These are phyloP conservation scores for Dynastes maya DNA, from an alignment of 2,888 invertebrate genomes.

Conservation along the genomic window DNA sequence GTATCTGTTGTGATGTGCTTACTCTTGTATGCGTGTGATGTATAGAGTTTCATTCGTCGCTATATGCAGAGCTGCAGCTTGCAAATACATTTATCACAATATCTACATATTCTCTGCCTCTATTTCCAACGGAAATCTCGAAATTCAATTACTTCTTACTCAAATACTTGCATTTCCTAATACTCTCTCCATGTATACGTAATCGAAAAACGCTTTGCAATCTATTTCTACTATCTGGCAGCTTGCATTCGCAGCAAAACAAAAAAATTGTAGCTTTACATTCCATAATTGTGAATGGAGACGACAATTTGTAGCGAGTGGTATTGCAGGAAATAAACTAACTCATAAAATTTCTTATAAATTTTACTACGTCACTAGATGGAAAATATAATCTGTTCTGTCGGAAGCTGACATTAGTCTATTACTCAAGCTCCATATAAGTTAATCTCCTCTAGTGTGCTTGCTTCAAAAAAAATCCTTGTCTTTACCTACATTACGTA, in stretches of 20 bases:
- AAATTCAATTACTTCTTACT: conserved; percentile 53
- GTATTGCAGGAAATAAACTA: too few species aligned
- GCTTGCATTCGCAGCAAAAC: conserved; percentile 1
- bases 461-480: too few species aligned
- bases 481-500: too few species aligned
- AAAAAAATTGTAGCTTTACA: neutral
- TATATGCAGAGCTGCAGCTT: conserved; percentile 50
- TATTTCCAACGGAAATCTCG: conserved; percentile 54
- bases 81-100: conserved; percentile 60
- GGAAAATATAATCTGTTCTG: too few species aligned
- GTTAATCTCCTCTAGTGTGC: too few species aligned
- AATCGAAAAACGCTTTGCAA: conserved; percentile 14
- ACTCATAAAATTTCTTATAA: too few species aligned
- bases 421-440: too few species aligned
- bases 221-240: conserved; percentile 9
- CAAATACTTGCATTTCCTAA: conserved; percentile 44
- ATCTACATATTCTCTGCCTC: conserved; percentile 52
- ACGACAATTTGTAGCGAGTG: too few species aligned
- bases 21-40: neutral
- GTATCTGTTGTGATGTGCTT: neutral
- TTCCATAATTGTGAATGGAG: too few species aligned
- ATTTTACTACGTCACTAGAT: too few species aligned
- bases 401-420: too few species aligned
- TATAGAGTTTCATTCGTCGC: conserved; percentile 52
- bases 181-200: conserved; percentile 20